A percentile compares a stretch with the other conserved stretches of the same genome.
phyloP scores from a whole-genome alignment of 2,113 vertebrate species.

The Parotia lawesii region DNA sequence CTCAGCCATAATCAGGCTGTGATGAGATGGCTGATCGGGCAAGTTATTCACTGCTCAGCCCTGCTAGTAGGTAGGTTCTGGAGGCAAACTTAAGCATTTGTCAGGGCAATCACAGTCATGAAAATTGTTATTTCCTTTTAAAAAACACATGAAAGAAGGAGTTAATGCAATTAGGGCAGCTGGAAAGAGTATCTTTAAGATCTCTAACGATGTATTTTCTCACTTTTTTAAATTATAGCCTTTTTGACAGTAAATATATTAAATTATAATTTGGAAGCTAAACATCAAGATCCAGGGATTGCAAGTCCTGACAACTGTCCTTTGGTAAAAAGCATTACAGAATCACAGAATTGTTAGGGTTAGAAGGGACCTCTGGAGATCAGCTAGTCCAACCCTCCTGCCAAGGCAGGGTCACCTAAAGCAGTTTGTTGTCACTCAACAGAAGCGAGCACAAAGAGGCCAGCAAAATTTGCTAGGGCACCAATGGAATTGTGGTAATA shows the following conservation, averaged over 20 bases:
- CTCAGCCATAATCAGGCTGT: background rate
- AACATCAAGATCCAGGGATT: background rate
- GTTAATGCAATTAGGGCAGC: background rate
- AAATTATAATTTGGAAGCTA: background rate
- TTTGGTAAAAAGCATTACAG: background rate
- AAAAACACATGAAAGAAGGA: background rate
- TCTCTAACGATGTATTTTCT: background rate
- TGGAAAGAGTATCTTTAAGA: background rate
- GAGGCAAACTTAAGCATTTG: background rate
- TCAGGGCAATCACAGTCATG: background rate
- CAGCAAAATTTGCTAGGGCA: background rate
- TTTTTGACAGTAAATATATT: background rate
- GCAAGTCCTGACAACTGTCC: background rate
- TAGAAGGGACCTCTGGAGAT: background rate
- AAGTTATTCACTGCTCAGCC: background rate
- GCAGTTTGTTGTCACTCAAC: background rate
- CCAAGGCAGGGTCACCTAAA: background rate
- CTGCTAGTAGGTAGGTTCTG: background rate
- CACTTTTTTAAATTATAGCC: background rate
- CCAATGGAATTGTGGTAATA: background rate
- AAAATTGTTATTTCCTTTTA: background rate
- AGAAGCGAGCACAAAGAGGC: background rate
- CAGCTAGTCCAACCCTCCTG: background rate
- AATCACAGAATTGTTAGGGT: background rate
- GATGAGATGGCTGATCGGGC: background rate